Percentiles rank a stretch among this genome's conserved stretches.
Conservation (phyloP, 2,888 invertebrate species). For the Sesia apiformis region DNA sequence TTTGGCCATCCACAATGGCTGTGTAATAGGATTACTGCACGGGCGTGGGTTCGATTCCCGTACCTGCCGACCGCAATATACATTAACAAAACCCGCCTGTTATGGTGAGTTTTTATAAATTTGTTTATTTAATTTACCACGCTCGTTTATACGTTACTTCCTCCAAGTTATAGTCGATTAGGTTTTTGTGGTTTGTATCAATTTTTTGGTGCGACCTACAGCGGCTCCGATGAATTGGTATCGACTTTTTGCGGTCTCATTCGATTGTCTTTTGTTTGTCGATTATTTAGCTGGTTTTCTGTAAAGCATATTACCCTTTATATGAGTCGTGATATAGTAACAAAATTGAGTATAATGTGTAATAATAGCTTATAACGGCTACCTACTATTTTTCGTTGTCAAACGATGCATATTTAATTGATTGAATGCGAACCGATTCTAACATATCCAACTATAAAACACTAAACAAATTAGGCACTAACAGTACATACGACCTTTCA, state of each 20-base stretch:
- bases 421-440: constrained; percentile 9
- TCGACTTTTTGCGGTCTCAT: constrained; percentile 36
- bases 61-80: constrained; percentile 51
- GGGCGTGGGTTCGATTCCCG: constrained; percentile 58
- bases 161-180: constrained; percentile 61
- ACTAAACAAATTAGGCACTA: constrained; percentile 43
- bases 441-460: constrained; percentile 24
- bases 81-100: constrained; percentile 47
- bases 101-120: constrained; percentile 52
- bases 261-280: background rate
- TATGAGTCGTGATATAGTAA: too few relatives aligned
- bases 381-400: background rate
- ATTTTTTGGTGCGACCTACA: constrained; percentile 22
- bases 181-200: constrained; percentile 52
- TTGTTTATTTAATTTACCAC: constrained; percentile 73
- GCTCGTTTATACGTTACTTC: constrained; percentile 68
- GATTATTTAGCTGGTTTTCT: background rate
- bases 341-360: too few relatives aligned
- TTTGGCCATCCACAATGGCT: constrained; percentile 55
- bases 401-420: background rate
- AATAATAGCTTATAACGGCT: background rate
- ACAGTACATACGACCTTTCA: constrained; percentile 48
- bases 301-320: too few relatives aligned
- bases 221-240: constrained; percentile 35
- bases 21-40: constrained; percentile 62